A percentile compares a stretch with the other conserved stretches of the same genome.
Evolutionary conservation across 2,888 invertebrate species (phyloP).

Genomic region (Papilio demoleus): DNA sequence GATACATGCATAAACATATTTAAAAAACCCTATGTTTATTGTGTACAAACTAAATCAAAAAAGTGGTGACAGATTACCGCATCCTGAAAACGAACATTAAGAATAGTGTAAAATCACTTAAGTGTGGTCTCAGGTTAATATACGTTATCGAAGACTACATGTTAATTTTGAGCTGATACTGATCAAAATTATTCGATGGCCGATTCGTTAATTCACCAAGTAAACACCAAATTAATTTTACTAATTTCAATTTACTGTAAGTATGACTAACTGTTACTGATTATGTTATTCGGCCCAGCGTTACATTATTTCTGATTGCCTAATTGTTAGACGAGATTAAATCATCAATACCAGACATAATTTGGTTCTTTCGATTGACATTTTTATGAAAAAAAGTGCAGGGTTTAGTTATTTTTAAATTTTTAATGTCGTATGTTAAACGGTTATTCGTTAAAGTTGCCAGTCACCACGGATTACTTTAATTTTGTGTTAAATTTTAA

Average conservation of each 20-base stretch:
- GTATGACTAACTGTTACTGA: slow-evolving; percentile 59
- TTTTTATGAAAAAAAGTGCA: slow-evolving; percentile 41
- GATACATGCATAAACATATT: slow-evolving; percentile 47
- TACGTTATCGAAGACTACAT: slow-evolving; percentile 75
- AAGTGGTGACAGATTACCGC: slow-evolving; percentile 66
- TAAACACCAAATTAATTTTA: slow-evolving; percentile 68
- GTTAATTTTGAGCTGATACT: slow-evolving; percentile 77
- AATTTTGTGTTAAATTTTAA: slow-evolving; percentile 48
- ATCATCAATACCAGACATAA: slow-evolving; percentile 66
- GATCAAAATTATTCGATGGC: slow-evolving; percentile 62
- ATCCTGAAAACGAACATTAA: slow-evolving; percentile 72
- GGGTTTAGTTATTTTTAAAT: slow-evolving; percentile 44
- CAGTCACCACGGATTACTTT: slow-evolving; percentile 72
- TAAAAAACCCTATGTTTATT: slow-evolving; percentile 29
- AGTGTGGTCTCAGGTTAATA: slow-evolving; percentile 83
- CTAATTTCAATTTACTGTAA: slow-evolving; percentile 57
- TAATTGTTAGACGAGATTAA: slow-evolving; percentile 57
- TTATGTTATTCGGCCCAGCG: slow-evolving; percentile 72
- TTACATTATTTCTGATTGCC: slow-evolving; percentile 54
- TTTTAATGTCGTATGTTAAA: slow-evolving; percentile 36
- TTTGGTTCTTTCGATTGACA: slow-evolving; percentile 57
- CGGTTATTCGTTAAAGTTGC: slow-evolving; percentile 53
- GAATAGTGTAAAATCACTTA: slow-evolving; percentile 53
- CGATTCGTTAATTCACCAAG: slow-evolving; percentile 75
- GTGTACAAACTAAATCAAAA: slow-evolving; percentile 51